phyloP scores from a whole-genome alignment of 2,113 vertebrate species.

The Periophthalmodon schlosseri region DNA sequence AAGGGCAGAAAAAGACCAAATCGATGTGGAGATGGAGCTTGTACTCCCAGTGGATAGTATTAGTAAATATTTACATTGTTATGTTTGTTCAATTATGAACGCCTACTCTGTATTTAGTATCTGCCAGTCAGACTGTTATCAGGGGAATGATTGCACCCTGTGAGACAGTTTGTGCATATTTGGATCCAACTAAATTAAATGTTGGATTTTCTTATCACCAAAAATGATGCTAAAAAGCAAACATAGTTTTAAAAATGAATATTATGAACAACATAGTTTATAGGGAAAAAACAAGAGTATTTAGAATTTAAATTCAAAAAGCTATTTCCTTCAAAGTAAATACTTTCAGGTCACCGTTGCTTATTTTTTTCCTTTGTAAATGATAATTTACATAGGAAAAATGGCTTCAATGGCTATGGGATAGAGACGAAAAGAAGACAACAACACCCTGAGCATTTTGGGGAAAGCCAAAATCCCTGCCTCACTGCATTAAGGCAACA shows the following conservation, averaged over 20 bases:
- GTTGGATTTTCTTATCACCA: neutral
- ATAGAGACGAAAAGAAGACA: constrained; percentile 27
- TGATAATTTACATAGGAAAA: constrained; percentile 52
- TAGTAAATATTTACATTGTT: constrained; percentile 76
- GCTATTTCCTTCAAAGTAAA: neutral
- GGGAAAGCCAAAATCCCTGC: constrained; percentile 75
- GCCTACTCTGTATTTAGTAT: constrained; percentile 72
- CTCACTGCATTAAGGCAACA: constrained; percentile 78
- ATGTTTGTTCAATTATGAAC: constrained; percentile 74
- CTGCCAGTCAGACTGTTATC: constrained; percentile 70
- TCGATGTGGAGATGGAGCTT: constrained; percentile 57
- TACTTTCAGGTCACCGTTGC: constrained; percentile 41
- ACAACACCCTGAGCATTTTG: constrained; percentile 68
- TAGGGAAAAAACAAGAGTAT: too few relatives aligned
- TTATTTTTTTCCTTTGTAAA: neutral
- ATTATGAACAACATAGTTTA: neutral
- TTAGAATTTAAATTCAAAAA: too few relatives aligned
- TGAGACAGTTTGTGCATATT: constrained; percentile 30
- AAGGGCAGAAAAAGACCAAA: constrained; percentile 58
- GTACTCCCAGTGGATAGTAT: constrained; percentile 67
- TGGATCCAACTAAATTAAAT: neutral
- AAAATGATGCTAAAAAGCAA: neutral
- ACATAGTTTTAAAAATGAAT: constrained; percentile 12
- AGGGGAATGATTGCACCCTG: constrained; percentile 61
- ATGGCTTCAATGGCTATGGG: constrained; percentile 48